Conservation (phyloP, 2,797 vertebrate genomes). For the Enteromius argenteus region DNA sequence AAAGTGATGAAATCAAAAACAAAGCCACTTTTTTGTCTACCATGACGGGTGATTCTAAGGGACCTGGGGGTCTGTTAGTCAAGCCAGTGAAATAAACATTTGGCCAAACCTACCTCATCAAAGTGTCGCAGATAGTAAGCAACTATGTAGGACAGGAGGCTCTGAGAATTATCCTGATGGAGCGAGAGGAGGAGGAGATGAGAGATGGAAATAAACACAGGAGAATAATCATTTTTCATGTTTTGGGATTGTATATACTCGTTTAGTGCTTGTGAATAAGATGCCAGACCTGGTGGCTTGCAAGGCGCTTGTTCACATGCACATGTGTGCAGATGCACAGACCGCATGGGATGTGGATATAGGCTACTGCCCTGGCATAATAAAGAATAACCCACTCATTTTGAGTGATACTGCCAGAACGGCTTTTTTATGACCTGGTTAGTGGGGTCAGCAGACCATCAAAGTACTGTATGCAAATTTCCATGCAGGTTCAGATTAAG, state of each 20-base stretch:
- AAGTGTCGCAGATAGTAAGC: constrained; percentile 97
- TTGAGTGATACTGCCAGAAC: neutral
- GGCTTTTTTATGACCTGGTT: neutral
- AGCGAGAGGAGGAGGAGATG: constrained; percentile 59
- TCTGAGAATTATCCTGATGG: constrained; percentile 93
- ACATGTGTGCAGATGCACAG: neutral
- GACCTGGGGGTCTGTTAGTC: constrained; percentile 54
- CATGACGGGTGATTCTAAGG: constrained; percentile 80
- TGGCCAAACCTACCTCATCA: constrained; percentile 91
- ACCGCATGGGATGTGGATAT: neutral
- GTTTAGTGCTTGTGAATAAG: neutral
- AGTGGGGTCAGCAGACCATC: neutral
- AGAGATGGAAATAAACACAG: constrained; percentile 67
- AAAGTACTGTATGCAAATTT: neutral
- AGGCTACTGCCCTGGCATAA: constrained; percentile 4
- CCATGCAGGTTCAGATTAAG: neutral
- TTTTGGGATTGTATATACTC: constrained; percentile 35
- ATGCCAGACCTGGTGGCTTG: constrained; percentile 7
- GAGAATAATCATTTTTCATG: constrained; percentile 48
- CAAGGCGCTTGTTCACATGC: neutral
- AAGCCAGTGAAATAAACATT: constrained; percentile 77
- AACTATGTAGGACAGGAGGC: constrained; percentile 94
- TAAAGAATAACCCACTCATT: neutral
- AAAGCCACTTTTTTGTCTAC: constrained; percentile 74
- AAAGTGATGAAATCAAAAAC: constrained; percentile 63